Evolutionary conservation across 2,113 vertebrate genomes (phyloP), one percentile per base, ranked within the genome.

Genomic region (Nematolebias whitei): DNA sequence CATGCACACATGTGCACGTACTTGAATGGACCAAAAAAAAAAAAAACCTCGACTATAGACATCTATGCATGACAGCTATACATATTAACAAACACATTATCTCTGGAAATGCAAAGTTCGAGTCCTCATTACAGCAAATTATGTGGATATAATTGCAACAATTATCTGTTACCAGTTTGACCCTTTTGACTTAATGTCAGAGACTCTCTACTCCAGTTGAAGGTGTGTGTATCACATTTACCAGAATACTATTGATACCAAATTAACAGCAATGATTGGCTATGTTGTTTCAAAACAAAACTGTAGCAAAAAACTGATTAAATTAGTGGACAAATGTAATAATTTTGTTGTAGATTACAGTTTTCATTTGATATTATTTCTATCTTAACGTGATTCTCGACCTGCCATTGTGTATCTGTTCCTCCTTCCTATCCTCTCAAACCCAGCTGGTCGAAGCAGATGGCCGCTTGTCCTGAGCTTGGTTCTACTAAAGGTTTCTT

Each of bases 111-210:
- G 23, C 32, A 4, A 18, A 38, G 56, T 39, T 18, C 45, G 35
- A 61, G 19, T 53, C 18, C 44, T 75, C 58, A 56, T 74, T 76
- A 71, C 4, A 40, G 50, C 24, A 55, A 57, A 74, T 65, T 29
- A 71, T 68, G 71, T 58, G 51, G 48, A 51, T 50, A 12, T 39
- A 52, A 59, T 52, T 55, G 49, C 54, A 68, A 29, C 1, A 5
- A 55, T 50, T 62, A 49, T 62, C 55, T 74, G 12, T 38, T 14
- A 58, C 13, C 13, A 9, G 38, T 16, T 20, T 3, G 16, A 38
- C 48, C 20, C 32, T 45, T 59, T 51, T 18, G 32, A 40, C 50
- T 64, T 23, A 44, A 38, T 52, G 19, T 43, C 44, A 44, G 38
- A 64, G 19, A 19, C 50, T 56, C 26, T 32, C 23, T 38, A 55